These are phyloP conservation scores for Myxocyprinus asiaticus DNA, from an alignment of 2,113 vertebrate genomes.

Conservation along the genomic window DNA sequence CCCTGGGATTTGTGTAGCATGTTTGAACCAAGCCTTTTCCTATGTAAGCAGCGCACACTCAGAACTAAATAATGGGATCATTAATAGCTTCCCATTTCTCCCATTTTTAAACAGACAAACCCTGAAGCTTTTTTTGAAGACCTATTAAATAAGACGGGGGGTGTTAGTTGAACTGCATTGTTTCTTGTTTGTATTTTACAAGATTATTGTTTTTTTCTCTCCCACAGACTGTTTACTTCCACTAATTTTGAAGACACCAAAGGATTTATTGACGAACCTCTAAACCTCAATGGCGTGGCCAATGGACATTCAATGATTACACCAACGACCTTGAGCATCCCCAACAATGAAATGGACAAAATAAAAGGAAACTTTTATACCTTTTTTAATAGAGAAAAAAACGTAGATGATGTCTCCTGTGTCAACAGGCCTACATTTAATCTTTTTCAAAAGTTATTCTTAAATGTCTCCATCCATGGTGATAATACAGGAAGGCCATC, in stretches of 20 bases:
- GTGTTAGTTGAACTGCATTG: background rate
- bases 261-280: constrained; percentile 72
- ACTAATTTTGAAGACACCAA: constrained; percentile 68
- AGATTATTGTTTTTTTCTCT: background rate
- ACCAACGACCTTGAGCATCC: constrained; percentile 52
- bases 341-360: background rate
- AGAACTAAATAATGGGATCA: constrained; percentile 65
- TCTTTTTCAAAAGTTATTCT: constrained; percentile 43
- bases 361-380: background rate
- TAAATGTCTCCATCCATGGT: constrained; percentile 50
- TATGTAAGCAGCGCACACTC: constrained; percentile 62
- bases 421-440: constrained; percentile 37
- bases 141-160: too few relatives aligned
- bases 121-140: background rate
- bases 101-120: constrained; percentile 4
- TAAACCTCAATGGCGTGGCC: constrained; percentile 65
- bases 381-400: background rate
- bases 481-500: constrained; percentile 56
- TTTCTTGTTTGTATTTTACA: background rate
- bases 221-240: constrained; percentile 76
- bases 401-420: constrained; percentile 41
- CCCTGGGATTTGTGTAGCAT: constrained; percentile 29
- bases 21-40: constrained; percentile 48
- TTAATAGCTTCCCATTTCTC: constrained; percentile 69
- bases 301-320: constrained; percentile 62